These are phyloP conservation scores for Helicoverpa zea DNA, from an alignment of 1,140 invertebrate species.

Conservation along the genomic window DNA sequence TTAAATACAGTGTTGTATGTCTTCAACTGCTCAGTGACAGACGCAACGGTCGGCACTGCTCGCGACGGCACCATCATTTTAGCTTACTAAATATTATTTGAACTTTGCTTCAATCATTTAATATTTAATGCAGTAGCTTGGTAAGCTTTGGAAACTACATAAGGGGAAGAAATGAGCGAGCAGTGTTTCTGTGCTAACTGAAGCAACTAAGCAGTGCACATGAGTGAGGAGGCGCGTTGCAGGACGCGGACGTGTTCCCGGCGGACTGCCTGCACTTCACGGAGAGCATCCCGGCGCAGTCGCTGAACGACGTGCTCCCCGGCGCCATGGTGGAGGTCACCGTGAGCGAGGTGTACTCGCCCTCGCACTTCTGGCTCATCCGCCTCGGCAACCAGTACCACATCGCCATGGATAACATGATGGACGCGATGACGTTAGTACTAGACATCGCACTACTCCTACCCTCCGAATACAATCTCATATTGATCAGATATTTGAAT, in stretches of 20 bases:
- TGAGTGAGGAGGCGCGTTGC: not conserved
- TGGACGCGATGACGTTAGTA: slow-evolving; percentile 80
- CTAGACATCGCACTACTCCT: no score
- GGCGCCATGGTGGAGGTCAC: slow-evolving; percentile 70
- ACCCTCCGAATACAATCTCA: not conserved
- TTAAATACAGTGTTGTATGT: no score
- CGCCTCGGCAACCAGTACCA: slow-evolving; percentile 67
- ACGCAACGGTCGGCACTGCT: no score
- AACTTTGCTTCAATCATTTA: no score
- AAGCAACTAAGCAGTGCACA: no score
- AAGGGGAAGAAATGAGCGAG: no score
- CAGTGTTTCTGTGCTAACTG: no score
- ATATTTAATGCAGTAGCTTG: no score
- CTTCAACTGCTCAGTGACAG: no score
- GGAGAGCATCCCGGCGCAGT: slow-evolving; percentile 67
- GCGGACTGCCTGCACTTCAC: slow-evolving; percentile 73
- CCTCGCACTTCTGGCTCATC: slow-evolving; percentile 78
- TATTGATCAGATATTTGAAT: not conserved
- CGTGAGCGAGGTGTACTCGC: slow-evolving; percentile 80
- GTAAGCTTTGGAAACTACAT: no score
- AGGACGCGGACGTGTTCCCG: slow-evolving; percentile 79
- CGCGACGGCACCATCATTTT: no score
- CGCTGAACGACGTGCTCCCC: slow-evolving; percentile 51
- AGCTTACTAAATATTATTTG: no score
- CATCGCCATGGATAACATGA: slow-evolving; percentile 73